Conservation (phyloP, 2,888 invertebrate genomes). For the Drosophila histrio region DNA sequence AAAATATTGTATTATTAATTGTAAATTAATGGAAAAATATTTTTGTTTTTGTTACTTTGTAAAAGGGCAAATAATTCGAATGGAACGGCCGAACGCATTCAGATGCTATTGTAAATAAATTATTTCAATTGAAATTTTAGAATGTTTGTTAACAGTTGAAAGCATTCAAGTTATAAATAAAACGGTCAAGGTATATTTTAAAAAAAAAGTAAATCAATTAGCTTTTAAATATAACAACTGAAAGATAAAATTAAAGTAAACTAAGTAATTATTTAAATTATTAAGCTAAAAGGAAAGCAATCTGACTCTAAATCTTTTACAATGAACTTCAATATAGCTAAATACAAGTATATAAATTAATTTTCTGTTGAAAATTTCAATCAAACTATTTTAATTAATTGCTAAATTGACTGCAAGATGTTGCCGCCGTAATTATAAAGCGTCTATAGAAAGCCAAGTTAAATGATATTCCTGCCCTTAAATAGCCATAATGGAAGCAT, state of each 20-base stretch:
- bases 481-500: conserved; percentile 22
- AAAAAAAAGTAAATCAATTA: neutral
- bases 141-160: conserved; percentile 9
- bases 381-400: conserved; percentile 22
- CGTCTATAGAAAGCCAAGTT: neutral
- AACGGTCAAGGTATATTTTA: neutral
- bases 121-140: conserved; percentile 9
- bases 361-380: neutral
- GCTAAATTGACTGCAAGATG: conserved; percentile 9
- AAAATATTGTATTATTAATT: conserved; percentile 52
- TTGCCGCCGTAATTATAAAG: conserved; percentile 25
- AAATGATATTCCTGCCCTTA: conserved; percentile 18
- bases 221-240: no score
- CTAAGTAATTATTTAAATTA: no score
- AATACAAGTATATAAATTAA: neutral
- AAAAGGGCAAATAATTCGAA: conserved; percentile 45
- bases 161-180: neutral
- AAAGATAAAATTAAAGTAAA: neutral
- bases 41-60: conserved; percentile 22
- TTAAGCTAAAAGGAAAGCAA: no score
- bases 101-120: conserved; percentile 8
- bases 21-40: conserved; percentile 60
- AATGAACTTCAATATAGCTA: no score
- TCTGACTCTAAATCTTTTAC: no score
- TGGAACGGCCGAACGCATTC: conserved; percentile 18